Evolutionary conservation across 1,140 invertebrate species (phyloP), one percentile per base, ranked within the genome.

Genomic region (Drosophila ananassae): DNA sequence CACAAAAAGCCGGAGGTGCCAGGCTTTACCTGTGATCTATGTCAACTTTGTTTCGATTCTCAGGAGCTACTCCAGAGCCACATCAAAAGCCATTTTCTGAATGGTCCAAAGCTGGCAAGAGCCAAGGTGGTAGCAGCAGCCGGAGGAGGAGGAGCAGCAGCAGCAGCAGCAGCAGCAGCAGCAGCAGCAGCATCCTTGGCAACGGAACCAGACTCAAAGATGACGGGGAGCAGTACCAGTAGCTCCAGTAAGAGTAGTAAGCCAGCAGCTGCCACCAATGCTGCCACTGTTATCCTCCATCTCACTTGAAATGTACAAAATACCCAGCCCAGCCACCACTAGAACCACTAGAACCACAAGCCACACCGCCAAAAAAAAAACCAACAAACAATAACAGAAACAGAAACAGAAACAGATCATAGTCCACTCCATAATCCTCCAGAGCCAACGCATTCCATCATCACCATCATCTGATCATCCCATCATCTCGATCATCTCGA

Each of bases 41-140:
- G 91, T 82, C 91, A 92, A 76, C 77, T 91, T 73, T 91, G 77
- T 80, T 92, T 92, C 50, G 87, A 92, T 69, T 85, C 90, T 46
- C 87, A 91, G 71, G 89, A 89, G 67, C 77, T 85, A 32, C 78
- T 92, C 55, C 90, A 90, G 68, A 80, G 74, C 55, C 91, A 92
- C 78, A 91, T 92, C 60, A 92, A 91, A 75, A 83, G 73, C 52
- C 91, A 92, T 80, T 91, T 92, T 17, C 78, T 91, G 21, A 92
- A 92, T 77, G 91, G 81, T 2, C 91, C 91, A 48, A 61, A 60
- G 54, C 37, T 73, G 47, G 48, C 56, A 17, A 24, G 28, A 34
- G 32, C 44, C 28, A 21, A 47, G 47, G 25, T 39, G 10, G 25
- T 3, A 53, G 17, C 57, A 41, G 37, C 17, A 24, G 2, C 2